Evolutionary conservation across 64 coral and sea anemone genomes (phyloP).

Genomic region (Pachyseris speciosa): DNA sequence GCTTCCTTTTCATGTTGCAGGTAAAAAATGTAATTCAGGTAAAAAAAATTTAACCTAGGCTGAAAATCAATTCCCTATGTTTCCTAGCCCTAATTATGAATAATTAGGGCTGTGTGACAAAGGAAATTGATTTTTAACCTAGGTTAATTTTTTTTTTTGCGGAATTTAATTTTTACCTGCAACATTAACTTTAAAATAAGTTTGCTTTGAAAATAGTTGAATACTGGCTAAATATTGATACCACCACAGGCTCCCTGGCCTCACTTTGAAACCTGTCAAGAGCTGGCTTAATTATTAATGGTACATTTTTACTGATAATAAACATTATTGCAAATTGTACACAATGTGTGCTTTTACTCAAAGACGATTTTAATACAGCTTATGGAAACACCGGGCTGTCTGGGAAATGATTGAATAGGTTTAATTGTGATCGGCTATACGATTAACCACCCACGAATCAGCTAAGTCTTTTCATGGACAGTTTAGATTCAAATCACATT

Average conservation of each 20-base stretch:
- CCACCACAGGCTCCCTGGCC: neutral
- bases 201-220: neutral
- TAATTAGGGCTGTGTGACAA: too few relatives aligned
- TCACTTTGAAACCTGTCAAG: neutral
- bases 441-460: neutral
- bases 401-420: neutral
- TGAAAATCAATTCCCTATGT: too few relatives aligned
- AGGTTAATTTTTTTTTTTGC: too few relatives aligned
- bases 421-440: neutral
- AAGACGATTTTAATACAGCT: neutral
- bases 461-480: neutral
- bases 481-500: neutral
- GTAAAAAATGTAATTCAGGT: too few relatives aligned
- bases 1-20: too few relatives aligned
- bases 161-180: too few relatives aligned
- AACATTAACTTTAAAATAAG: too few relatives aligned
- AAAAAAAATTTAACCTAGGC: too few relatives aligned
- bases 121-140: too few relatives aligned
- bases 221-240: neutral
- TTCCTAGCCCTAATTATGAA: too few relatives aligned
- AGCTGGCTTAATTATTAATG: constrained; percentile 39
- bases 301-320: neutral
- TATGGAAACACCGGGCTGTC: neutral
- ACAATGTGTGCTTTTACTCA: constrained; percentile 3
- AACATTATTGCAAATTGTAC: neutral